A percentile compares a stretch with the other conserved stretches of the same genome.
Conservation (phyloP, 1,140 invertebrate genomes). For the Antheraea pernyi region DNA sequence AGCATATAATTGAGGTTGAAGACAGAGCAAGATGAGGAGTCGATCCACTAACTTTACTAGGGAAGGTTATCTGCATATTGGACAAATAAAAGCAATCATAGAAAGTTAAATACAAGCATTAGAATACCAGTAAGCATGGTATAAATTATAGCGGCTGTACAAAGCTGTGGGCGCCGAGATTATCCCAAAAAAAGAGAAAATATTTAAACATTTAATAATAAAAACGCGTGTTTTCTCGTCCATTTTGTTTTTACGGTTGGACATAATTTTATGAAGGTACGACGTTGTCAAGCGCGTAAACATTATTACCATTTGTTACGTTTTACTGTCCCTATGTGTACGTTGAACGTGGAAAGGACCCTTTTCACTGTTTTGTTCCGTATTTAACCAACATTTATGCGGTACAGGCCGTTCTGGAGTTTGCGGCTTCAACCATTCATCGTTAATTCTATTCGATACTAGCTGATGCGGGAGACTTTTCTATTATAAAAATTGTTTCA, state of each 20-base stretch:
- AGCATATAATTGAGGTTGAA: too few species aligned
- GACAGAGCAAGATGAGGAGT: too few species aligned
- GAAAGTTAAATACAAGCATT: too few species aligned
- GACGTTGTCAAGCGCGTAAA: neutral
- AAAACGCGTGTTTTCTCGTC: neutral
- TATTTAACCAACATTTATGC: neutral
- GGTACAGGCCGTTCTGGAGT: neutral
- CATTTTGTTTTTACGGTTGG: neutral
- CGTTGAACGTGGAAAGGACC: neutral
- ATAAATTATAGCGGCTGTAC: neutral
- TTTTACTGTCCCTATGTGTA: neutral
- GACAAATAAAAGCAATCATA: too few species aligned
- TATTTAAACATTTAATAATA: neutral
- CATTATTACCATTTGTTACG: neutral
- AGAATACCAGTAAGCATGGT: too few species aligned
- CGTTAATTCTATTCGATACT: neutral
- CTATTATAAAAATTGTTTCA: too few species aligned
- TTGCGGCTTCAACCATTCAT: neutral
- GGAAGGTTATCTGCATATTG: too few species aligned
- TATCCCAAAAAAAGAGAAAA: neutral
- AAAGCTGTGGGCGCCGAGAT: neutral
- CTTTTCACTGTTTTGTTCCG: neutral
- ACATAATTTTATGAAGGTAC: conserved; percentile 2
- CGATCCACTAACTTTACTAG: too few species aligned
- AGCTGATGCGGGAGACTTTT: too few species aligned